Evolutionary conservation across 2,113 vertebrate species (phyloP).

Genomic region (Peucedramus taeniatus): DNA sequence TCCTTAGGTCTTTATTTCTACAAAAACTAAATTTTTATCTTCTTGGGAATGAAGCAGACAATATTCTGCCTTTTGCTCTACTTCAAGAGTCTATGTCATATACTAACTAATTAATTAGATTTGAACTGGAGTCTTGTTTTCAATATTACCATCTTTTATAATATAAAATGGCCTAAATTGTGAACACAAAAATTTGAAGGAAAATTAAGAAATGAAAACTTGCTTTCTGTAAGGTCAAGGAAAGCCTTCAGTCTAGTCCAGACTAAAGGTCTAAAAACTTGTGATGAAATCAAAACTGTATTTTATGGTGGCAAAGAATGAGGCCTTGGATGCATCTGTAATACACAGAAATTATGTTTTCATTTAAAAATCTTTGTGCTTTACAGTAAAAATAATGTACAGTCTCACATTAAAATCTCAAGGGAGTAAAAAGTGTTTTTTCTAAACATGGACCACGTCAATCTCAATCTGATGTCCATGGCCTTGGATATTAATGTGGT

Average conservation of each 20-base stretch:
- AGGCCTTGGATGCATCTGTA: neutral
- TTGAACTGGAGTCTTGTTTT: neutral
- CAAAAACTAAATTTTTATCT: neutral
- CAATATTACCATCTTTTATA: neutral
- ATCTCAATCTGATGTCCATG: neutral
- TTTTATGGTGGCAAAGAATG: neutral
- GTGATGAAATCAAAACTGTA: neutral
- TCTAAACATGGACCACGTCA: neutral
- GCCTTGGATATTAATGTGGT: neutral
- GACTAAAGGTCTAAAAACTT: neutral
- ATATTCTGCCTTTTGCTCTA: neutral
- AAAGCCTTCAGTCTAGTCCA: neutral
- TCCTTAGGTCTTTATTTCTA: neutral
- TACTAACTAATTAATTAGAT: neutral
- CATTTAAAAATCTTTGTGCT: neutral
- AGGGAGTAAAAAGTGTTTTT: neutral
- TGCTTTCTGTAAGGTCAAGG: neutral
- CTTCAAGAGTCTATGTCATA: neutral
- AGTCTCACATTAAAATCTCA: neutral
- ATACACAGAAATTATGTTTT: neutral
- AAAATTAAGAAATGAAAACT: neutral
- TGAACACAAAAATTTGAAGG: neutral
- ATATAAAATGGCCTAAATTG: neutral
- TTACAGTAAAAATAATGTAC: neutral
- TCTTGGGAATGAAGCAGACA: neutral